Base-by-base conservation (phyloP, 2,888 invertebrate species). In the Eupithecia subumbrata region DNA sequence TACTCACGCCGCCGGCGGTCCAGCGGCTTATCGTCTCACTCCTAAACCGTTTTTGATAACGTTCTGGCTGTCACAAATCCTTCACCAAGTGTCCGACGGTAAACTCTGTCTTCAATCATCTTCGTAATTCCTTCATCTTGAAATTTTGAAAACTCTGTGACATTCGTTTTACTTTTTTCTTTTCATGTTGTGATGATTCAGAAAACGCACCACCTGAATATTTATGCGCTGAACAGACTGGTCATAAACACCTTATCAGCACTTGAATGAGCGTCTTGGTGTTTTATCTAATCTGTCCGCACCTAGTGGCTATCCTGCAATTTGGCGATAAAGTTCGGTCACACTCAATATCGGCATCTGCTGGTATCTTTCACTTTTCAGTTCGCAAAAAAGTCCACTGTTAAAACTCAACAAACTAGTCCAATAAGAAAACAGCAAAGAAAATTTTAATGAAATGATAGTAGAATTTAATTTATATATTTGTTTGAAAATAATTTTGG, bases 1-100 rank as follows among this genome's bases (percentile, higher is more conserved):
- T 93, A 95, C 93, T 91, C 87, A 87, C 86, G 88, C 94, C 94
- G 94, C 92, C 94, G 94, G 83, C 93, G 91, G 92, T 90, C 91
- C 92, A 90, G 90, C 92, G 89, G 86, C 89, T 92, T 93, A 93
- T 93, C 92, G 90, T 88, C 86, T 86, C 84, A 40, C 87, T 88
- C 85, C 88, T 88, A 89, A 90, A 91, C 88, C 83, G 87, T 86
- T 89, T 88, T 85, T 88, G 93, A 93, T 93, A 94, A 91, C 85
- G 87, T 86, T 89, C 86, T 87, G 82, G 82, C 85, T 89, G 89
- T 89, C 92, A 92, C 91, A 87, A 84, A 87, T 86, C 87, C 87
- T 40, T 86, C 86, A 84, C 76, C 82, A 74, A 90, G 88, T 89
- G 93, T 92, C 94, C 94, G 92, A 85, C 92, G 92, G 92, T 80